Evolutionary conservation across 2,888 invertebrate genomes (phyloP).

Genomic region (Pimpla rufipes): DNA sequence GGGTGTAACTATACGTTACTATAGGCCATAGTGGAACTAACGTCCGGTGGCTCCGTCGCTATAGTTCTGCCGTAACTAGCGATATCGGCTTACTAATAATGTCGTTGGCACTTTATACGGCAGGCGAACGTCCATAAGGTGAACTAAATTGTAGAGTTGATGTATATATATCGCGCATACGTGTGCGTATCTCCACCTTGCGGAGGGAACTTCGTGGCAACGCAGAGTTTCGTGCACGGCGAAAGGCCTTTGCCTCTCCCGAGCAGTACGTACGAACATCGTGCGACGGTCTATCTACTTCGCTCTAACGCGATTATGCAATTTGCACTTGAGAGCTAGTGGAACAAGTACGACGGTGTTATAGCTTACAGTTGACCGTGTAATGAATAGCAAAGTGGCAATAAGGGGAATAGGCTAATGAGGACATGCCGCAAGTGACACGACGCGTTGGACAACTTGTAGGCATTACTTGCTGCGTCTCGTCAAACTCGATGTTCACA

Average conservation of each 20-base stretch:
- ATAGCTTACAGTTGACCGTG: conserved; percentile 22
- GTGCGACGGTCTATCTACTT: conserved; percentile 26
- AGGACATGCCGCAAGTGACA: conserved; percentile 4
- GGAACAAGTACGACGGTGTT: conserved; percentile 29
- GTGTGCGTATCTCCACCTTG: conserved; percentile 1
- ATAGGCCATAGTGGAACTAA: background rate
- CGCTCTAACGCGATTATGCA: conserved; percentile 44
- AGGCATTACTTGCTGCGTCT: background rate
- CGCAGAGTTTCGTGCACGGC: background rate
- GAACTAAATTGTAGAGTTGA: conserved; percentile 9
- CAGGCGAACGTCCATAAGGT: conserved; percentile 1
- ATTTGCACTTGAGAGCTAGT: conserved; percentile 43
- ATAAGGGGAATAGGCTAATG: background rate
- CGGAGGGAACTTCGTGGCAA: conserved; percentile 14
- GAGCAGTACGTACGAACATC: conserved; percentile 6
- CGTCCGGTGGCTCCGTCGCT: background rate
- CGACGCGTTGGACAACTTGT: background rate
- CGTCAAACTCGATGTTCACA: background rate
- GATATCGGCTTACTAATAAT: conserved; percentile 66
- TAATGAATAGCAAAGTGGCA: conserved; percentile 6
- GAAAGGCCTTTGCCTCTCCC: conserved; percentile 31
- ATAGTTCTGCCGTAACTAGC: conserved; percentile 12
- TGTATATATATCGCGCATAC: background rate
- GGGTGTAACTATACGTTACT: background rate
- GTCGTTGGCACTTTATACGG: conserved; percentile 45